These are phyloP conservation scores for Rhamnusium bicolor DNA, from an alignment of 2,888 invertebrate genomes.

Conservation along the genomic window DNA sequence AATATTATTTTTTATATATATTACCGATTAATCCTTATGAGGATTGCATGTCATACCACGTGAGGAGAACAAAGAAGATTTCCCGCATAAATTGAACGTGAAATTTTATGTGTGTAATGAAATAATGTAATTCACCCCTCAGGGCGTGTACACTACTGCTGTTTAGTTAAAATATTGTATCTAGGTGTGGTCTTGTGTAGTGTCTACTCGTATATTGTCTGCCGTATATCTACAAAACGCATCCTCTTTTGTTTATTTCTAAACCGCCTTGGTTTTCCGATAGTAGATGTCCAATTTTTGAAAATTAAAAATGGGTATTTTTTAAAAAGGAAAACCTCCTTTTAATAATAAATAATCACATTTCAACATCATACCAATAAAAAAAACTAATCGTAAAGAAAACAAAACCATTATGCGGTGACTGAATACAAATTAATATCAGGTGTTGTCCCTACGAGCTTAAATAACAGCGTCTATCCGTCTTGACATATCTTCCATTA, in stretches of 20 bases:
- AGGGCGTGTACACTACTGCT: constrained; percentile 16
- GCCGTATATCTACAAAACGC: constrained; percentile 10
- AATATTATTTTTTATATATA: not conserved
- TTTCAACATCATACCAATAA: too few relatives aligned
- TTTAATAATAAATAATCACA: too few relatives aligned
- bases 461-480: too few relatives aligned
- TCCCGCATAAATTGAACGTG: constrained; percentile 3
- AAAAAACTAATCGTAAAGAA: too few relatives aligned
- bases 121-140: constrained; percentile 7
- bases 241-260: constrained; percentile 3
- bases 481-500: too few relatives aligned
- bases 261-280: not conserved
- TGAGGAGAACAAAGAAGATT: constrained; percentile 9
- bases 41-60: constrained; percentile 10
- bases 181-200: constrained; percentile 16
- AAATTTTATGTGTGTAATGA: constrained; percentile 5
- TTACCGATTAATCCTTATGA: not conserved
- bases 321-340: too few relatives aligned
- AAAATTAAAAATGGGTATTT: too few relatives aligned
- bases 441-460: too few relatives aligned
- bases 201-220: constrained; percentile 8
- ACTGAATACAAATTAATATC: too few relatives aligned
- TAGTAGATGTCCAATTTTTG: not conserved
- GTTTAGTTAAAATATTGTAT: constrained; percentile 8
- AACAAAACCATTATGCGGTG: too few relatives aligned